These are phyloP conservation scores for Heliopora coerulea DNA, from an alignment of 92 coral and sea anemone genomes.

Conservation along the genomic window DNA sequence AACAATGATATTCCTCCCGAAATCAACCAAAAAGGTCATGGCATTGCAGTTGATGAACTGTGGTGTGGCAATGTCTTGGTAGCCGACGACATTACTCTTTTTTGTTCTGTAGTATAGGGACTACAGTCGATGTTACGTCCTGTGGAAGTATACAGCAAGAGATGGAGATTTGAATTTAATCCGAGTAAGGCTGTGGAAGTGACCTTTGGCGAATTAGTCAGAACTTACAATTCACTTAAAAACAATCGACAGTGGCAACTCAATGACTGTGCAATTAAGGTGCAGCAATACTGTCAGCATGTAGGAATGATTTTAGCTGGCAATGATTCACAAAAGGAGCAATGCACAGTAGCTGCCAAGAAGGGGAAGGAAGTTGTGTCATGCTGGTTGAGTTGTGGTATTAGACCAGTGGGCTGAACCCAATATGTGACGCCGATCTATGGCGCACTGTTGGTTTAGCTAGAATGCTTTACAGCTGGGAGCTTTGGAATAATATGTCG, in stretches of 20 bases:
- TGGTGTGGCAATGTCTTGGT: neutral
- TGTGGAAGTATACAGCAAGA: conserved; percentile 6
- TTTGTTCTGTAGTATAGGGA: neutral
- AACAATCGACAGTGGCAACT: neutral
- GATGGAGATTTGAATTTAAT: conserved; percentile 15
- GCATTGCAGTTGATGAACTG: neutral
- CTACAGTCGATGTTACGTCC: neutral
- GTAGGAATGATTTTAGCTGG: neutral
- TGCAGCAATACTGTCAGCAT: neutral
- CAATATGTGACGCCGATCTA: neutral
- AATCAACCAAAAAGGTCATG: too few species aligned
- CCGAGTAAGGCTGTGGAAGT: neutral
- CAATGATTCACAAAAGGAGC: neutral
- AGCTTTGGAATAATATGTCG: neutral
- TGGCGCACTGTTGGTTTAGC: neutral
- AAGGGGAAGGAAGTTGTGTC: conserved; percentile 8
- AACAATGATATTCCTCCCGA: conserved; percentile 14
- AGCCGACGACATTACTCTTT: neutral
- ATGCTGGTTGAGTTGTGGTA: neutral
- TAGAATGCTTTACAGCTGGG: neutral
- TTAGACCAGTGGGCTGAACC: conserved; percentile 12
- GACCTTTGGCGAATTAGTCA: neutral
- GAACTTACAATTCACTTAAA: neutral
- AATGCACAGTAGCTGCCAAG: neutral
- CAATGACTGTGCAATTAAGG: neutral